Percentiles rank a stretch among this genome's conserved stretches.
Evolutionary conservation across 2,888 invertebrate species (phyloP).

Genomic region (Parapristionchus giblindavisi): DNA sequence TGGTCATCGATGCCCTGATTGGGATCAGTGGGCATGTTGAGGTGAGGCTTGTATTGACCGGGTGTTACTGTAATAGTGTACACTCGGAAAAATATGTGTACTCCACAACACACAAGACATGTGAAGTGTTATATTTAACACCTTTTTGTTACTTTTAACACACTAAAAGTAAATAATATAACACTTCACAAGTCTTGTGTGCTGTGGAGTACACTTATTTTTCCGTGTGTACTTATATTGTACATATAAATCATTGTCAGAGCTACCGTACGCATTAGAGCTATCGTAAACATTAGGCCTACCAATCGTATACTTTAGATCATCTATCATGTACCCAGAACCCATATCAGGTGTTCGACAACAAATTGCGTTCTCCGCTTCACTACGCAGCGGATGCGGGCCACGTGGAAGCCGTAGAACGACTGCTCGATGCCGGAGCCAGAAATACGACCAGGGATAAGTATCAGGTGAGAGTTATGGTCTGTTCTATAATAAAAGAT

Average conservation of each 20-base stretch:
- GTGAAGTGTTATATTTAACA: too few species aligned
- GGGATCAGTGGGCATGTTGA: slow-evolving; percentile 38
- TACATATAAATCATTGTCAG: too few species aligned
- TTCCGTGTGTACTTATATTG: too few species aligned
- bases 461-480: slow-evolving; percentile 23
- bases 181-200: background rate
- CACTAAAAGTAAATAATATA: background rate
- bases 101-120: too few species aligned
- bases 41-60: background rate
- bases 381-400: slow-evolving; percentile 58
- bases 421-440: slow-evolving; percentile 51
- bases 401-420: slow-evolving; percentile 51
- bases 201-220: background rate
- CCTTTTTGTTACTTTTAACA: too few species aligned
- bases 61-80: background rate
- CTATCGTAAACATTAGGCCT: too few species aligned
- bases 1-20: slow-evolving; percentile 52
- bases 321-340: background rate
- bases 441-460: slow-evolving; percentile 50
- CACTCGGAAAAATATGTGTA: too few species aligned
- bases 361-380: slow-evolving; percentile 60
- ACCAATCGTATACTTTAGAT: too few species aligned
- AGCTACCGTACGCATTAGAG: too few species aligned
- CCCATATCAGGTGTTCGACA: slow-evolving; percentile 51
- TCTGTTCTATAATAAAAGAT: background rate